Base-by-base conservation (phyloP, 2,797 vertebrate genomes). In the Sebastolobus alascanus region DNA sequence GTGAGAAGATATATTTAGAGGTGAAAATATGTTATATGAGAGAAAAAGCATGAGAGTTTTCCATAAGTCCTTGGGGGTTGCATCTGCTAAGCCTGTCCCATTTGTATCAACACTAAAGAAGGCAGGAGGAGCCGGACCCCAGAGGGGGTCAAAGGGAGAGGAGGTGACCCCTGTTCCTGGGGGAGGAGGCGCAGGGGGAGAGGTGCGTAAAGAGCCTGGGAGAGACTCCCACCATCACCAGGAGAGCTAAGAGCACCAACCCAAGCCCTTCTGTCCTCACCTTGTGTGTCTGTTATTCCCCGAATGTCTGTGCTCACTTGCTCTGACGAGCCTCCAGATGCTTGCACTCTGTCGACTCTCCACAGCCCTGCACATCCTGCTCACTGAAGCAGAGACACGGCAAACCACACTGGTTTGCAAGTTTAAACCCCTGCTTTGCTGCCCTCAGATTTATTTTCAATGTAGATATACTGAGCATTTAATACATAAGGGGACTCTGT, bases 91-190 rank as follows among this genome's bases (percentile, higher is more conserved):
- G 93, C 89, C 87, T 95, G 84, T 95, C 90, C 94, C 92, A 86
- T 93, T 91, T 95, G 90, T 95, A 93, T 95, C 88, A 85, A 94
- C 89, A 92, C 91, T 90, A 88, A 96, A 95, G 94, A 96, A 94
- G 93, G 93, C 85, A 83, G 93, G 94, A 91, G 92, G 93, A 90
- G 83, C 87, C 81, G 89, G 89, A 91, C 92, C 94, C 94, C 94
- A 93, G 93, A 94, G 93, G 89, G 95, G 93, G 91, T 94, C 90
- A 87, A 95, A 95, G 92, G 92, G 92, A 90, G 95, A 93, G 93
- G 95, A 95, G 89, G 93, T 95, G 85, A 95, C 94, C 93, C 94
- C 94, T 85, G 88, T 96, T 87, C 93, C 95, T 91, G 95, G 93
- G 93, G 94, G 89, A 89, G 92, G 93, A 93, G 92, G 92, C 91